Evolutionary conservation across 2,113 vertebrate genomes (phyloP).

Genomic region (Guaruba guarouba): DNA sequence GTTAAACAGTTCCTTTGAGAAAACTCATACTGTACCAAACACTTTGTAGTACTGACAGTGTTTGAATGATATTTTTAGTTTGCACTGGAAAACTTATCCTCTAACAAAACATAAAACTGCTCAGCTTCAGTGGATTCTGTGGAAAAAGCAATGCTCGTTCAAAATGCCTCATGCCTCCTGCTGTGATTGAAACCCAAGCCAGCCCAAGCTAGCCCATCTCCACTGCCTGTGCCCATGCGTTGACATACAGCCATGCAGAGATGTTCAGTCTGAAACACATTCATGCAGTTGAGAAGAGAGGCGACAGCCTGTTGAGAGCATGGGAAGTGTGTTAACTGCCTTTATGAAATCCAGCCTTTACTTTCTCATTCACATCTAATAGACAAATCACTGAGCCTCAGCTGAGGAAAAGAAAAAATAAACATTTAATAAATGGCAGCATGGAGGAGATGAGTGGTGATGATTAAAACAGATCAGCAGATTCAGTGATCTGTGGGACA

Average conservation of each 20-base stretch:
- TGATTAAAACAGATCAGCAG: neutral
- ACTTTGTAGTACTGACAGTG: neutral
- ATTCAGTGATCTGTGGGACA: neutral
- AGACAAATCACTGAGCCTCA: neutral
- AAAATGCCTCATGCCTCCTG: neutral
- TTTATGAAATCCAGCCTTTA: neutral
- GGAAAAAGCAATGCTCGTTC: neutral
- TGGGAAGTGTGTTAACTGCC: neutral
- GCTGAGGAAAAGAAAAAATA: neutral
- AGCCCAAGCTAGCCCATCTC: neutral
- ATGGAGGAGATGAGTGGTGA: neutral
- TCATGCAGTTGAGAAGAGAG: neutral
- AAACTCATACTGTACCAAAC: neutral
- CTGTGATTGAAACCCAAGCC: neutral
- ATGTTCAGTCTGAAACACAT: neutral
- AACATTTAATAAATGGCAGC: neutral
- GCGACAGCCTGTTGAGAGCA: neutral
- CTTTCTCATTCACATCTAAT: neutral
- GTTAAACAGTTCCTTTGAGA: neutral
- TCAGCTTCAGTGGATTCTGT: neutral
- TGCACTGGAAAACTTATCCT: neutral
- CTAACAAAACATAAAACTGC: neutral
- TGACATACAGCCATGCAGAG: neutral
- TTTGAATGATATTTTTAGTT: neutral
- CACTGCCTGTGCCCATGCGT: neutral